These are phyloP conservation scores for Syncerus caffer DNA, from an alignment of 2,797 vertebrate genomes.

Conservation along the genomic window DNA sequence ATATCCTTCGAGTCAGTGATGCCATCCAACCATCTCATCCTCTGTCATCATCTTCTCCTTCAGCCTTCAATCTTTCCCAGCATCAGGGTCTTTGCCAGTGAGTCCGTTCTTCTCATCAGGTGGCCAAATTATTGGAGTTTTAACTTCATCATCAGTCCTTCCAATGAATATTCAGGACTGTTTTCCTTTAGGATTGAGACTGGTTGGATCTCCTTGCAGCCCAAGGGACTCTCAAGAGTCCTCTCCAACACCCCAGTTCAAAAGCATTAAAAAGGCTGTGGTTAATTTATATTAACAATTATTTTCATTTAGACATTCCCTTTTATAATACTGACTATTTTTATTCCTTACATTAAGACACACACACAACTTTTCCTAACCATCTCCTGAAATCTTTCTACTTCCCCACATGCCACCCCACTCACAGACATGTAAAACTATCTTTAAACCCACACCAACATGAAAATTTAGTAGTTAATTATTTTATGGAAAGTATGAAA, in stretches of 20 bases:
- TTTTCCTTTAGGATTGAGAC: not conserved
- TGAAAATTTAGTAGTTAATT: not conserved
- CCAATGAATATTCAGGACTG: not conserved
- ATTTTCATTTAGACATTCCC: not conserved
- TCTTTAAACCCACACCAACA: not conserved
- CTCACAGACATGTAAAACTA: not conserved
- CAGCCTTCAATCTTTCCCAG: not conserved
- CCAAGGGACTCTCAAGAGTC: not conserved
- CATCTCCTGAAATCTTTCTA: not conserved
- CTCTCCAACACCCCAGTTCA: not conserved
- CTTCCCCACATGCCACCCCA: not conserved
- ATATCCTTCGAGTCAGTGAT: not conserved
- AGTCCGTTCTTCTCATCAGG: not conserved
- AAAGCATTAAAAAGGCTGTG: not conserved
- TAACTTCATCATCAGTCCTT: not conserved
- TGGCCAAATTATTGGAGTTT: not conserved
- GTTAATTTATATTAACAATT: not conserved
- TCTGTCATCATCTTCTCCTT: not conserved
- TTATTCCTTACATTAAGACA: not conserved
- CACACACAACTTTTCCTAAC: not conserved
- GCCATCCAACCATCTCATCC: not conserved
- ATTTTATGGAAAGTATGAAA: not conserved
- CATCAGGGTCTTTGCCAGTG: not conserved
- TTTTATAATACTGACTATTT: not conserved
- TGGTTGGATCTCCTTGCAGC: not conserved